Conservation (phyloP, 2,888 invertebrate species). For the Ypsolopha sequella region DNA sequence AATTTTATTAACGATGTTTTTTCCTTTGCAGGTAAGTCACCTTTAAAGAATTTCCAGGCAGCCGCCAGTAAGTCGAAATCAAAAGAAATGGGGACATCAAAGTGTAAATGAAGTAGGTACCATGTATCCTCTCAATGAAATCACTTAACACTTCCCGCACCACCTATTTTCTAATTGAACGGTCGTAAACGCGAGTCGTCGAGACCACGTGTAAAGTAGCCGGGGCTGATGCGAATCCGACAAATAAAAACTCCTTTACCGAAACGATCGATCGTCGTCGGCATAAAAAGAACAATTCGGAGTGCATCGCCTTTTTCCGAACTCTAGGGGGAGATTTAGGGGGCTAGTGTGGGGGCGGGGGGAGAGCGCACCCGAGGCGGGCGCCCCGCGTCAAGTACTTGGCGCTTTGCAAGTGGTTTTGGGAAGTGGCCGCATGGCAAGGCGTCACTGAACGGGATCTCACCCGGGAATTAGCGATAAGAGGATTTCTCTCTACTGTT, state of each 20-base stretch:
- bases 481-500: slow-evolving; percentile 1
- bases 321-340: slow-evolving; percentile 43
- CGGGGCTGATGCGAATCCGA: slow-evolving; percentile 20
- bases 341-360: slow-evolving; percentile 25
- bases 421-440: slow-evolving; percentile 38
- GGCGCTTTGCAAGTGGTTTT: slow-evolving; percentile 56
- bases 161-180: slow-evolving; percentile 36
- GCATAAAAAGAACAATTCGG: slow-evolving; percentile 68
- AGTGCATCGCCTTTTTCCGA: slow-evolving; percentile 69
- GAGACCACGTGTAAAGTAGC: slow-evolving; percentile 57
- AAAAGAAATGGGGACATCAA: neutral
- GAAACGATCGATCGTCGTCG: slow-evolving; percentile 66
- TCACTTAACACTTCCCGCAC: slow-evolving; percentile 1
- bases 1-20: neutral
- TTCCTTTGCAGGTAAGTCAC: slow-evolving; percentile 6
- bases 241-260: slow-evolving; percentile 63
- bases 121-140: neutral
- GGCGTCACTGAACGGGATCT: slow-evolving; percentile 25
- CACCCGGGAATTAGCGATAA: slow-evolving; percentile 5
- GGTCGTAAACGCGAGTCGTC: slow-evolving; percentile 35
- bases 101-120: neutral
- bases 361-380: slow-evolving; percentile 6
- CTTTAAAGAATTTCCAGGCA: neutral
- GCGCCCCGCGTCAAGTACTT: slow-evolving; percentile 29
- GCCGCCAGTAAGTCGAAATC: neutral